Evolutionary conservation across 2,888 invertebrate genomes (phyloP).

Genomic region (Synergus laeviventris): DNA sequence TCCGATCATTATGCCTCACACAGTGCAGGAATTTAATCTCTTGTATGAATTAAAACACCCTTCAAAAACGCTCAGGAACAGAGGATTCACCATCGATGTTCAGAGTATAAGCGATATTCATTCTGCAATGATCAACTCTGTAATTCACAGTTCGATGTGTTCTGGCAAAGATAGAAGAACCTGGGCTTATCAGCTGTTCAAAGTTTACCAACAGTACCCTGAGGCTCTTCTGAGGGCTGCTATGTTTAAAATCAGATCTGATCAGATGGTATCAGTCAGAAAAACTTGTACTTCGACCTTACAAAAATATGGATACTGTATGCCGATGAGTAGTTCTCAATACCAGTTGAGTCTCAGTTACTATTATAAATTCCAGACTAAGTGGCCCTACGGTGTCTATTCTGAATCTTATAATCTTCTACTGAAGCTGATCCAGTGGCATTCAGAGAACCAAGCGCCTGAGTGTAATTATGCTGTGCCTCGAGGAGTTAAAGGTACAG

Average conservation of each 20-base stretch:
- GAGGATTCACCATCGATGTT: slow-evolving; percentile 73
- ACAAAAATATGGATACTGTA: slow-evolving; percentile 74
- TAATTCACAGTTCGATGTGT: slow-evolving; percentile 83
- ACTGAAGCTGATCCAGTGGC: slow-evolving; percentile 59
- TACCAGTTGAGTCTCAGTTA: slow-evolving; percentile 76
- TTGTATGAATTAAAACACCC: slow-evolving; percentile 70
- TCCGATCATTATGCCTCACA: slow-evolving; percentile 61
- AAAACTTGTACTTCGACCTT: slow-evolving; percentile 73
- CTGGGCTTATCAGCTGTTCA: slow-evolving; percentile 82
- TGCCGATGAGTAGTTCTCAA: slow-evolving; percentile 77
- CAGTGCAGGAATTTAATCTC: slow-evolving; percentile 69
- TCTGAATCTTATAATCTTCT: slow-evolving; percentile 71
- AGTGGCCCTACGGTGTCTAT: slow-evolving; percentile 77
- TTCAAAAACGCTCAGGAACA: slow-evolving; percentile 62
- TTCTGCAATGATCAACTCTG: slow-evolving; percentile 78
- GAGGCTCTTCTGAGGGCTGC: slow-evolving; percentile 81
- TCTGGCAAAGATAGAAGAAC: slow-evolving; percentile 80
- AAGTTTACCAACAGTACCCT: slow-evolving; percentile 84
- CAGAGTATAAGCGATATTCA: slow-evolving; percentile 77
- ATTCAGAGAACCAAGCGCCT: slow-evolving; percentile 50
- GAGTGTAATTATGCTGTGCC: slow-evolving; percentile 48
- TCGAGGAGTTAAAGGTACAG: slow-evolving; percentile 62
- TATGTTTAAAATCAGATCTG: slow-evolving; percentile 79
- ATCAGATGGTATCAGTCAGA: slow-evolving; percentile 80
- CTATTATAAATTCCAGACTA: slow-evolving; percentile 76